Conservation (phyloP, 2,888 invertebrate species). For the Hypomecis atomaria region DNA sequence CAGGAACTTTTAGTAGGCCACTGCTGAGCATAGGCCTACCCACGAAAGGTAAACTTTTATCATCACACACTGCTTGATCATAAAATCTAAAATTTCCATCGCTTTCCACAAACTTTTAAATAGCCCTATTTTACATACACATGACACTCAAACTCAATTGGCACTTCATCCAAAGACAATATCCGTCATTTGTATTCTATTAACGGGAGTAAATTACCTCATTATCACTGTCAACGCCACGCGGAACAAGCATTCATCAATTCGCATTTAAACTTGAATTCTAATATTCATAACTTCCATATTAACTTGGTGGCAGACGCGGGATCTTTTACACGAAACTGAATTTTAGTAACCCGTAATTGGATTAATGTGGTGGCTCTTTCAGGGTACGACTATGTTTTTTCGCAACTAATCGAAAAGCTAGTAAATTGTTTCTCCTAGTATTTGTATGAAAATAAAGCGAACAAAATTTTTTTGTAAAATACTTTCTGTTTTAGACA, state of each 20-base stretch:
- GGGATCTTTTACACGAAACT: slow-evolving; percentile 16
- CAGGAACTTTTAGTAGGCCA: no score
- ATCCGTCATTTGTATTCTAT: slow-evolving; percentile 26
- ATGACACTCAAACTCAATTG: slow-evolving; percentile 10
- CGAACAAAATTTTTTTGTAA: no score
- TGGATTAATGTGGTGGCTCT: no score
- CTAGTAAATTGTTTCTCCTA: no score
- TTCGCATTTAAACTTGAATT: slow-evolving; percentile 66
- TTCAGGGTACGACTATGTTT: no score
- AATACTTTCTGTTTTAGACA: no score
- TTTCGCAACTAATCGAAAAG: no score
- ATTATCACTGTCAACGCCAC: slow-evolving; percentile 56
- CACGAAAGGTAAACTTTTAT: no score
- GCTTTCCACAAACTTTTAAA: background rate
- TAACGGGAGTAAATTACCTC: slow-evolving; percentile 45
- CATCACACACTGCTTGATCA: no score
- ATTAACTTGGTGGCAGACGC: background rate
- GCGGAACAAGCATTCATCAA: slow-evolving; percentile 68
- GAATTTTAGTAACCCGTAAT: slow-evolving; percentile 11
- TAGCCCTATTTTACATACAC: background rate
- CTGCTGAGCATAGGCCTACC: no score
- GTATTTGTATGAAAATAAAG: no score
- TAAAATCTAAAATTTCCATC: no score
- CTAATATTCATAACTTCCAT: slow-evolving; percentile 74
- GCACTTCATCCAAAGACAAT: slow-evolving; percentile 12